Evolutionary conservation across 2,113 vertebrate species (phyloP).

Genomic region (Anas platyrhynchos): DNA sequence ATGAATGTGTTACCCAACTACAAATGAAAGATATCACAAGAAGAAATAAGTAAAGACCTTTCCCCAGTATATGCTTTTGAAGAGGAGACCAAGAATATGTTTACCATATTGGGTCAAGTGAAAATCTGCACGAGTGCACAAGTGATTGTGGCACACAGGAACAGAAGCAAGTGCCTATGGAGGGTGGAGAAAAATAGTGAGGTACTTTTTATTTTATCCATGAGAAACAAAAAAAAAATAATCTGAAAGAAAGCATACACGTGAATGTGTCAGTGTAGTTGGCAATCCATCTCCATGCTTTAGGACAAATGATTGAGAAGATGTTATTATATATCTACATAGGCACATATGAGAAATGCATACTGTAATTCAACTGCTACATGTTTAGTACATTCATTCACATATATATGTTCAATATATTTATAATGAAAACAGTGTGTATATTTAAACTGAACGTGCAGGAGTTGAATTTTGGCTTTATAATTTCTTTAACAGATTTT

Average conservation of each 20-base stretch:
- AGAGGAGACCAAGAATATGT: neutral
- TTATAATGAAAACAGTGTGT: neutral
- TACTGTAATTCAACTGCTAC: neutral
- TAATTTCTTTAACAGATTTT: neutral
- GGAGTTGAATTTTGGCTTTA: neutral
- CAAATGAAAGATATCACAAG: constrained; percentile 10
- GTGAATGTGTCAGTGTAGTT: neutral
- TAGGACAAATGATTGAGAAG: neutral
- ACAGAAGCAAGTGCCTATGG: neutral
- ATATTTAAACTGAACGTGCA: neutral
- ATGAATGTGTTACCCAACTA: constrained; percentile 35
- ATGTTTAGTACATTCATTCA: neutral
- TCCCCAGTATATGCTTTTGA: neutral
- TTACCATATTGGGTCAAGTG: neutral
- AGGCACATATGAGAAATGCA: neutral
- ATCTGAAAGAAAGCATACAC: neutral
- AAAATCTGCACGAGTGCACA: neutral
- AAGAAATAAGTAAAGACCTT: constrained; percentile 24
- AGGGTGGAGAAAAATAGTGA: neutral
- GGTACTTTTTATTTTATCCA: neutral
- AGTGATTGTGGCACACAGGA: neutral
- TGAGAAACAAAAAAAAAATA: neutral
- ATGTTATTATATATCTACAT: neutral
- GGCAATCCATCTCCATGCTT: neutral
- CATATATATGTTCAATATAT: neutral